These are phyloP conservation scores for Tokudaia muenninki DNA, from an alignment of 2,797 vertebrate species.

Conservation along the genomic window DNA sequence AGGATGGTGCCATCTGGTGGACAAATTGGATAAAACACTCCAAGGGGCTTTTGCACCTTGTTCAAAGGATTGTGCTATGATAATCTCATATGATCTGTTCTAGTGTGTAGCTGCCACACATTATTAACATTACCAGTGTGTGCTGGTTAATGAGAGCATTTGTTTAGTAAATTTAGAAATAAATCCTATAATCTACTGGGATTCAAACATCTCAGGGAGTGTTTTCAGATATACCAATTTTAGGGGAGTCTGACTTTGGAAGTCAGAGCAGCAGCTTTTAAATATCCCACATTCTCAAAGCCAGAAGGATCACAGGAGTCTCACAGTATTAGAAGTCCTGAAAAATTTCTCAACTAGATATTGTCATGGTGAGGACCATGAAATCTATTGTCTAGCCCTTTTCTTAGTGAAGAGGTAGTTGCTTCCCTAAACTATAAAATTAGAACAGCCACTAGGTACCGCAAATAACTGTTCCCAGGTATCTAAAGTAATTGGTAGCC, in stretches of 20 bases:
- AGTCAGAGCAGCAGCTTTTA: neutral
- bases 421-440: neutral
- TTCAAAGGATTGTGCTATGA: neutral
- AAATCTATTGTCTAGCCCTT: neutral
- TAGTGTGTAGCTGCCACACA: neutral
- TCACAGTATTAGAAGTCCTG: constrained; percentile 20
- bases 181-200: neutral
- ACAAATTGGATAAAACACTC: neutral
- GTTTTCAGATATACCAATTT: neutral
- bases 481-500: neutral
- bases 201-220: constrained; percentile 13
- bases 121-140: neutral
- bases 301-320: neutral
- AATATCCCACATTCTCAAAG: neutral
- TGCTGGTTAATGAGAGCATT: neutral
- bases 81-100: neutral
- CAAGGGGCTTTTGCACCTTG: neutral
- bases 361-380: neutral
- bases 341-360: neutral
- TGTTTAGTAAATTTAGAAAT: constrained; percentile 9
- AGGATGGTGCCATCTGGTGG: constrained; percentile 73
- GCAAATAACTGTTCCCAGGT: neutral
- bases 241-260: neutral
- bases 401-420: neutral
- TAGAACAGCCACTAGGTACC: neutral